Base-by-base conservation (phyloP, 2,888 invertebrate genomes). In the Gisinianus flammeolus region DNA sequence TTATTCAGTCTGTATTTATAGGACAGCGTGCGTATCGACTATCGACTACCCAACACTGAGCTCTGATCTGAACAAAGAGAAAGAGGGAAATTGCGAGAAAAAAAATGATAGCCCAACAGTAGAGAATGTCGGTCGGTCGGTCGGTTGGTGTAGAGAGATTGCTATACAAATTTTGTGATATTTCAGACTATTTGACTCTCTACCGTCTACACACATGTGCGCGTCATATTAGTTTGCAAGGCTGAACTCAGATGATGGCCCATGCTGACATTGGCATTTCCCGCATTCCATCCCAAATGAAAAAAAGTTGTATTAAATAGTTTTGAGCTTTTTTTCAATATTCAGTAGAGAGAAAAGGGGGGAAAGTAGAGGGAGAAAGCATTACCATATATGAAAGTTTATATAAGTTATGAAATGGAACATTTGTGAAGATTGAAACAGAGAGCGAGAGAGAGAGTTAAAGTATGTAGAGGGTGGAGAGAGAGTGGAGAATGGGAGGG, bases 261-360 rank as follows among this genome's bases (percentile, higher is more conserved):
- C 8, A 16, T 66, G 66, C 30, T 66, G 66, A 44, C 44, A 4
- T 2, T 19, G 19, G 19, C 2, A 44, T 44, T 2, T 44, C 19
- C 44, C 4, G 26, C 62, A 62, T 62, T 62, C 62, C 62, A 28
- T n/a, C 12, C 28, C 8, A 26, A 62, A 62, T 62, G 62, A 62
- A 62, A 62, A 44, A 62, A 62, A 62, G 22, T 62, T 62, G 22
- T 26, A 62, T 62, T 62, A 62, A 62, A 62, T 62, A 62, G 26
- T 62, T 62, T 62, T 62, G 8, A 4, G 4, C 56, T n/a, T 56
- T 56, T 22, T n/a, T n/a, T 56, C 56, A 4, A 12, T n/a, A 12
- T 5, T 56, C 56, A 44, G 44, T 44, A 6, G 44, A 44, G 44
- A 16, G n/a, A n/a, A n/a, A n/a, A n/a, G n/a, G n/a, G n/a, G n/a